A percentile compares a stretch with the other conserved stretches of the same genome.
phyloP scores from a whole-genome alignment of 1,140 invertebrate species.

The Centruroides vittatus region DNA sequence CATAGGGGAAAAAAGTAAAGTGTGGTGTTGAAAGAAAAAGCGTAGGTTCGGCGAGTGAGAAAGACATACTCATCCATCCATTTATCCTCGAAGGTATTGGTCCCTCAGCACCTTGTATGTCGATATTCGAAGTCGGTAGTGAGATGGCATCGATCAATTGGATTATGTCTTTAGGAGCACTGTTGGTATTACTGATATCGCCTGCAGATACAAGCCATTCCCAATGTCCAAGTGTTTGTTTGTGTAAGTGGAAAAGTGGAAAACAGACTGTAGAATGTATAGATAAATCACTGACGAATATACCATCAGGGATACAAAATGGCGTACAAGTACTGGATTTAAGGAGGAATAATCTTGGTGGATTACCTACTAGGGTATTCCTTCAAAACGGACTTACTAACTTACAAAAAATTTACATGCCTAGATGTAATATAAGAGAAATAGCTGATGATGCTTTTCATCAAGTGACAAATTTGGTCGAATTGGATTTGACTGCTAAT shows the following conservation, averaged over 20 bases:
- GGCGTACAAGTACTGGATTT: conserved; percentile 62
- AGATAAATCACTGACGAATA: not conserved
- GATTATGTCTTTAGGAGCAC: too few relatives aligned
- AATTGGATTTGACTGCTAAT: conserved; percentile 62
- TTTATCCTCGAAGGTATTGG: too few relatives aligned
- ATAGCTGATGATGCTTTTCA: conserved; percentile 46
- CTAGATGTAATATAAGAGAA: conserved; percentile 61
- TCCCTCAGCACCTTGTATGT: too few relatives aligned
- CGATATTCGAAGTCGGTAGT: too few relatives aligned
- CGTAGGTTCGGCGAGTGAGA: too few relatives aligned
- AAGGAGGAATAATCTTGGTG: conserved; percentile 68
- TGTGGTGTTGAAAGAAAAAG: too few relatives aligned
- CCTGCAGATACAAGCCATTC: too few relatives aligned
- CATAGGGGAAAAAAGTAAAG: too few relatives aligned
- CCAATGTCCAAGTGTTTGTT: not conserved
- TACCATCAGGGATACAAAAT: not conserved
- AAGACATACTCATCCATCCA: too few relatives aligned
- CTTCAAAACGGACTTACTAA: conserved; percentile 60
- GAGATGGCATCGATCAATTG: too few relatives aligned
- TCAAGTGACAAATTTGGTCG: conserved; percentile 34
- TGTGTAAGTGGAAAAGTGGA: not conserved
- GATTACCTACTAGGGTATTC: conserved; percentile 64
- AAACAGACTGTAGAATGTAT: not conserved
- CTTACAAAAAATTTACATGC: conserved; percentile 67
- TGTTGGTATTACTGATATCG: too few relatives aligned